Evolutionary conservation across 2,113 vertebrate species (phyloP).

Genomic region (Prionailurus bengalensis): DNA sequence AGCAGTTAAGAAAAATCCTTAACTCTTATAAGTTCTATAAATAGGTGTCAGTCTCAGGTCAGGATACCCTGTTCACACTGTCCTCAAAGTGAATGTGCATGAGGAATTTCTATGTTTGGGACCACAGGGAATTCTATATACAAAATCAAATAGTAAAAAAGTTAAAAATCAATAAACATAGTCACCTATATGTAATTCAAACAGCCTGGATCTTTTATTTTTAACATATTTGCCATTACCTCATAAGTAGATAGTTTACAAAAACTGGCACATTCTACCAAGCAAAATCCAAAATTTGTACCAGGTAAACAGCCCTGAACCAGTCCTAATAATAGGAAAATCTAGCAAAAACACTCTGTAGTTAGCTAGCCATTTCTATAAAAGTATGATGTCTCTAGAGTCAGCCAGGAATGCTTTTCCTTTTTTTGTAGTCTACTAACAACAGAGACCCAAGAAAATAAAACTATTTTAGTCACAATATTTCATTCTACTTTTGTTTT

Average conservation of each 20-base stretch:
- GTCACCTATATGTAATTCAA: background rate
- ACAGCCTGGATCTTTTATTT: background rate
- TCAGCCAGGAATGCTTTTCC: background rate
- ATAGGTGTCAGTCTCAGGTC: background rate
- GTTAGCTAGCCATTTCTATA: background rate
- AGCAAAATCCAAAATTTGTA: slow-evolving; percentile 44
- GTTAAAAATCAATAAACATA: background rate
- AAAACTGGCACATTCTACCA: background rate
- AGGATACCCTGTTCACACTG: background rate
- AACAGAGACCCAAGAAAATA: slow-evolving; percentile 70
- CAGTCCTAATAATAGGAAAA: slow-evolving; percentile 9
- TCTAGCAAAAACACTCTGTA: background rate
- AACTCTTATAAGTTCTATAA: background rate
- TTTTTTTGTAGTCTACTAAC: background rate
- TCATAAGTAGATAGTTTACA: background rate
- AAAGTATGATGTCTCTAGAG: background rate
- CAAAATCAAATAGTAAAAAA: background rate
- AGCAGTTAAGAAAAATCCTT: slow-evolving; percentile 39
- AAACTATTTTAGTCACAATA: slow-evolving; percentile 21
- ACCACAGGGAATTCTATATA: background rate
- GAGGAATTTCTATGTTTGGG: background rate
- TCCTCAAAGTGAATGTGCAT: background rate
- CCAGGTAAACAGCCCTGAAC: background rate
- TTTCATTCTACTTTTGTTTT: slow-evolving; percentile 70
- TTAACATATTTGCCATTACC: background rate